Conservation (phyloP, 2,888 invertebrate genomes). For the Dicyrtomina minuta region DNA sequence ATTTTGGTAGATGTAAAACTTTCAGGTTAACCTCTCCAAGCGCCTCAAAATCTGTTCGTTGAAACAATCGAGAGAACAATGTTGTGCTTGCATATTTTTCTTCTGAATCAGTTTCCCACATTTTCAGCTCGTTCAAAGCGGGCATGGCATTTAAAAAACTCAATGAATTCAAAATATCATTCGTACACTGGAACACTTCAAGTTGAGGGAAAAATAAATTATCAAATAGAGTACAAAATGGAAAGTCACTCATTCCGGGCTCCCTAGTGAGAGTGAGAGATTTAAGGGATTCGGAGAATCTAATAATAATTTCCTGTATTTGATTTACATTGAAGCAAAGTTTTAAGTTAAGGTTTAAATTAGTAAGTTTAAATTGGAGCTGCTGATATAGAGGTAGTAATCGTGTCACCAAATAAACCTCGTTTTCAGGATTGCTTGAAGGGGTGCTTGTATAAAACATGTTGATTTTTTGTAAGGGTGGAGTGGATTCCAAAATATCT, state of each 20-base stretch:
- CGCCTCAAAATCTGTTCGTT: too few species aligned
- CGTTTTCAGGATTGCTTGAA: too few species aligned
- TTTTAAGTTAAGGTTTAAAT: too few species aligned
- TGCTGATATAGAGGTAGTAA: too few species aligned
- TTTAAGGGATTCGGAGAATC: neutral
- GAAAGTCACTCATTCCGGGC: too few species aligned
- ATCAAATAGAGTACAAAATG: too few species aligned
- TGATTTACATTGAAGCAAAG: too few species aligned
- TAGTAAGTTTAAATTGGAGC: too few species aligned
- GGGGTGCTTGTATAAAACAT: constrained; percentile 5
- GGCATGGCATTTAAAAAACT: neutral
- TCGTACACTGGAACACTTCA: neutral
- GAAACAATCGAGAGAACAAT: neutral
- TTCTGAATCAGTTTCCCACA: neutral
- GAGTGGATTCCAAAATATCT: neutral
- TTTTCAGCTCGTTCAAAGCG: neutral
- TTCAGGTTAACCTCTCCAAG: neutral
- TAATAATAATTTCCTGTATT: neutral
- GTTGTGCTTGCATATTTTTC: neutral
- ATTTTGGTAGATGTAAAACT: neutral
- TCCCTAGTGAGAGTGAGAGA: neutral
- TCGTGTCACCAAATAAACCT: too few species aligned
- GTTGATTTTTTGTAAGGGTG: neutral
- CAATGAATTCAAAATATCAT: neutral
- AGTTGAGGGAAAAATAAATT: too few species aligned